Percentiles rank a stretch among this genome's conserved stretches.
Evolutionary conservation across 2,113 vertebrate species (phyloP).

Genomic region (Electrona antarctica): DNA sequence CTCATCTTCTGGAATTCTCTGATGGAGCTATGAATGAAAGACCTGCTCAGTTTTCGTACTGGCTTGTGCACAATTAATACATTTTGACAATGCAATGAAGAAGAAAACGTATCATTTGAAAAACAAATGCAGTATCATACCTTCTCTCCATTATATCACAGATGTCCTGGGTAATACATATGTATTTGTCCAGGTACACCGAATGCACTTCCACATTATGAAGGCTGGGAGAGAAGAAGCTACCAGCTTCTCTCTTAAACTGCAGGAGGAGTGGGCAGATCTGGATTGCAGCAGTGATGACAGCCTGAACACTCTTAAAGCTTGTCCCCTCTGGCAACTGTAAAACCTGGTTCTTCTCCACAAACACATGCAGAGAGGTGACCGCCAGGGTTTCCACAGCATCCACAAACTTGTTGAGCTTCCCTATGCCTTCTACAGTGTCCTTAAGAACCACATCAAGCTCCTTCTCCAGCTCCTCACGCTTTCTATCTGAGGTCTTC

Average conservation of each 20-base stretch:
- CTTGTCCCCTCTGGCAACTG: conserved; percentile 40
- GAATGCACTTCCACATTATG: conserved; percentile 65
- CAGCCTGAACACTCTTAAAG: conserved; percentile 29
- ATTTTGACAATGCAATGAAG: no score
- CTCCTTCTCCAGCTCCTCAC: conserved; percentile 59
- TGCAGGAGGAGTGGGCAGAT: conserved; percentile 64
- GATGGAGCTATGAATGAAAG: conserved; percentile 30
- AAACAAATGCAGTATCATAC: conserved; percentile 12
- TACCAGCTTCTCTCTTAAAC: conserved; percentile 63
- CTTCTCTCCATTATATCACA: conserved; percentile 55
- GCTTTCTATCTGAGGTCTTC: conserved; percentile 22
- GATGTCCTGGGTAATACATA: conserved; percentile 52
- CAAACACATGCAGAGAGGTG: conserved; percentile 72
- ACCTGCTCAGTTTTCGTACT: not conserved
- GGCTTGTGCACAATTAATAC: no score
- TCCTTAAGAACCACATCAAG: conserved; percentile 53
- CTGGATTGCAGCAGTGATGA: conserved; percentile 46
- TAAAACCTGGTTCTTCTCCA: conserved; percentile 29
- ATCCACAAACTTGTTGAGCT: conserved; percentile 67
- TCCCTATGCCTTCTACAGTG: conserved; percentile 61
- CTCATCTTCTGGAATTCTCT: conserved; percentile 2
- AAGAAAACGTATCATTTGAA: not conserved
- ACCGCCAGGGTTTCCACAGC: conserved; percentile 75
- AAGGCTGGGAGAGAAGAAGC: conserved; percentile 65
- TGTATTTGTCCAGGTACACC: conserved; percentile 70